Base-by-base conservation (phyloP, 2,888 invertebrate species). In the Plebejus anna region DNA sequence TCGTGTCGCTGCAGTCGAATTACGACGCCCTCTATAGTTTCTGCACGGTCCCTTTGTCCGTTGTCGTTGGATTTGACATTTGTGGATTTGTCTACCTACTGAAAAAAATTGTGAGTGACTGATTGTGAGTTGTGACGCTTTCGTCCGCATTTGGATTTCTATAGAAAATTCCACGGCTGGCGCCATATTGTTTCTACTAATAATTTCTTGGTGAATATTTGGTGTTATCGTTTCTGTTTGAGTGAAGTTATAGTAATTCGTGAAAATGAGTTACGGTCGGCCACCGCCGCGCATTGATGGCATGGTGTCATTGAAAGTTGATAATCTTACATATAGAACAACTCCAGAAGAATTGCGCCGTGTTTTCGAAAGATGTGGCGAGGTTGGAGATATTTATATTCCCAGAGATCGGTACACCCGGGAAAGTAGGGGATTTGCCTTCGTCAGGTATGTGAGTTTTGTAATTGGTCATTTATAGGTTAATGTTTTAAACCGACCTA, bases 301-400 rank as follows among this genome's bases (percentile, higher is more conserved):
- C 83, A 99, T 99, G 99, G 97, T 98, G 79, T 99, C 99, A 72
- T 91, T 99, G 77, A 99, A 99, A 95, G 99, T 99, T 80, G 99
- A 99, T 90, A 99, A 99, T 95, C 95, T 99, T 83, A 99, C 99
- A 75, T 99, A 99, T 91, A 96, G 99, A 81, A 99, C 99, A 75
- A 99, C 99, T 76, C 98, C 98, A 76, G 99, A 99, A 88, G 99
- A 99, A 95, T 94, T 99, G 84, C 96, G 98, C 83, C 95, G 98
- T 81, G 98, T 97, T 76, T 98, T 98, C 87, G 98, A 98, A 88
- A 96, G 98, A 90, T 99, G 99, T 91, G 99, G 99, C 75, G 99
- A 99, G 90, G 99, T 99, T 79, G 99, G 99, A 75, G 99, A 99
- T 94, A 98, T 99, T 89, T 99, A 99, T 93, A 99, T 99, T 89